These are phyloP conservation scores for Campaea margaritaria DNA, from an alignment of 2,888 invertebrate species.

Conservation along the genomic window DNA sequence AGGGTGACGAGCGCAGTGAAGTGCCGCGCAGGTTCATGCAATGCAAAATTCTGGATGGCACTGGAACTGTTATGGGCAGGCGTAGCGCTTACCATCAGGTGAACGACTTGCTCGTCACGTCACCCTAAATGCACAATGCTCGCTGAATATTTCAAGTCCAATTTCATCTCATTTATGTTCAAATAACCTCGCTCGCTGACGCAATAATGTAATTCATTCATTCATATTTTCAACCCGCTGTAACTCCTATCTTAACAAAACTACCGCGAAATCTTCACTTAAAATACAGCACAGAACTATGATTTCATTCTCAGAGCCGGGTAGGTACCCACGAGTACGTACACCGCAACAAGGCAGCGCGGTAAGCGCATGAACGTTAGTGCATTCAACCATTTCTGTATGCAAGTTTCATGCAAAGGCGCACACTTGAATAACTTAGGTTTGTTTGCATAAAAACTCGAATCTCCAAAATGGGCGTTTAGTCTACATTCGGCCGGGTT, in stretches of 20 bases:
- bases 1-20: no score
- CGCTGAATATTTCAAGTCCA: not conserved
- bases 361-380: constrained; percentile 64
- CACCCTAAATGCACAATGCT: not conserved
- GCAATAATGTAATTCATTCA: constrained; percentile 34
- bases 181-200: constrained; percentile 18
- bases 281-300: constrained; percentile 39
- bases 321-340: no score
- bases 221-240: constrained; percentile 26
- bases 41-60: no score
- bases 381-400: constrained; percentile 72
- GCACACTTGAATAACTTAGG: constrained; percentile 81
- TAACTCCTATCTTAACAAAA: constrained; percentile 36
- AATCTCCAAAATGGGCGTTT: constrained; percentile 79
- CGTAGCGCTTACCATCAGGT: no score
- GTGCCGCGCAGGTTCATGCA: no score
- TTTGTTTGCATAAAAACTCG: constrained; percentile 82
- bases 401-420: constrained; percentile 77
- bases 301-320: constrained; percentile 36
- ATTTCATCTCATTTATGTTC: constrained; percentile 16
- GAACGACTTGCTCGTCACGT: no score
- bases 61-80: no score
- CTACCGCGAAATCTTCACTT: constrained; percentile 37
- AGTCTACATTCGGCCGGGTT: constrained; percentile 68
- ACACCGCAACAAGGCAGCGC: constrained; percentile 10